Conservation (phyloP, 2,113 vertebrate genomes). For the Tringa solitaria region DNA sequence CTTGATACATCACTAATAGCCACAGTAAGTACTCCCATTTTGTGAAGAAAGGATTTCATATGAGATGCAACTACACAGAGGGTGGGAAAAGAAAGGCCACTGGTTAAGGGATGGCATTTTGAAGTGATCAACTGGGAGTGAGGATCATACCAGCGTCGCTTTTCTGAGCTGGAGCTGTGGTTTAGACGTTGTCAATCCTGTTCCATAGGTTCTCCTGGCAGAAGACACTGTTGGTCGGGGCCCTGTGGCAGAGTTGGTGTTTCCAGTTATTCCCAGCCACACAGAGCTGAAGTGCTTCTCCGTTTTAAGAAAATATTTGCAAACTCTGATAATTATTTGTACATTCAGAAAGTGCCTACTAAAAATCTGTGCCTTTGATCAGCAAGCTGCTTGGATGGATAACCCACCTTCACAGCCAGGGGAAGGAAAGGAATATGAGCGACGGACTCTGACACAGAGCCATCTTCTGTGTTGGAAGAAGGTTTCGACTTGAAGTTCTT, state of each 20-base stretch:
- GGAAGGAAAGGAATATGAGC: background rate
- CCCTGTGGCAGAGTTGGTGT: background rate
- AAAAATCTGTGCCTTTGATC: background rate
- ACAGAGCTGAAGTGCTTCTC: background rate
- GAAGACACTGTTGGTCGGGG: background rate
- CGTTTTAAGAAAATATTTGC: background rate
- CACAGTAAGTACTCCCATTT: slow-evolving; percentile 54
- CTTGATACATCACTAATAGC: slow-evolving; percentile 65
- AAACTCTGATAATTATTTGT: background rate
- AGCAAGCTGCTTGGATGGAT: background rate
- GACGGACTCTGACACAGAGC: background rate
- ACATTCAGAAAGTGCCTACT: background rate
- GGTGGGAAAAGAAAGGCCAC: background rate
- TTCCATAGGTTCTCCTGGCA: background rate
- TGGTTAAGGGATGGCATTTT: background rate
- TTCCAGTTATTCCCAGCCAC: background rate
- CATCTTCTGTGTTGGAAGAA: rapidly evolving
- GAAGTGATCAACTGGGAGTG: background rate
- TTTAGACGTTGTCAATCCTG: background rate
- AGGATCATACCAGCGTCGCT: rapidly evolving
- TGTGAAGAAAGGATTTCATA: background rate
- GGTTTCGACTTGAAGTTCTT: background rate
- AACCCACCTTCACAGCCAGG: background rate
- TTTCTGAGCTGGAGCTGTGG: background rate
- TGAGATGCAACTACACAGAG: background rate